phyloP scores from a whole-genome alignment of 2,888 invertebrate species.

The Augochlorella aurata region DNA sequence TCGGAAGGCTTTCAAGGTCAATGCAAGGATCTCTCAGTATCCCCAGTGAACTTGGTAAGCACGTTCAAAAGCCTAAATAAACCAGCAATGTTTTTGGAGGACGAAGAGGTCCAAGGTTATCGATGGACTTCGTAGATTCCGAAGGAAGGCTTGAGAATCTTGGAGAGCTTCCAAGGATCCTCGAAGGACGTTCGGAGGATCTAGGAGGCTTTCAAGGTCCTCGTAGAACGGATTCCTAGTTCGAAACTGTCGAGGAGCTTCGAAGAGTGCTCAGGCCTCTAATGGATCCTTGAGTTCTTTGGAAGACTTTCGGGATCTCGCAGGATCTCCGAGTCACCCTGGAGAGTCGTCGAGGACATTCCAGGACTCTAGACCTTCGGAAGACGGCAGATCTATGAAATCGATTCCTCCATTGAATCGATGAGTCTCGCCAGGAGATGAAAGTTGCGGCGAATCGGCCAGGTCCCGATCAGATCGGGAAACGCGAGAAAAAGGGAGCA shows the following conservation, averaged over 20 bases:
- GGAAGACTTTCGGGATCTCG: too few species aligned
- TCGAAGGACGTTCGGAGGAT: not conserved
- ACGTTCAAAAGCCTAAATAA: not conserved
- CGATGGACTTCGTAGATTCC: not conserved
- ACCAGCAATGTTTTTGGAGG: not conserved
- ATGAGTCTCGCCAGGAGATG: not conserved
- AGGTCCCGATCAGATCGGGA: not conserved
- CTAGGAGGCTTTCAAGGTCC: not conserved
- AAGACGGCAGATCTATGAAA: not conserved
- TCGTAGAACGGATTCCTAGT: not conserved
- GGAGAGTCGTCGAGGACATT: too few species aligned
- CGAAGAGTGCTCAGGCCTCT: too few species aligned
- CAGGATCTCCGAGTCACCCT: too few species aligned
- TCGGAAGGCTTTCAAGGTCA: not conserved
- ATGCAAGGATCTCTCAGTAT: not conserved
- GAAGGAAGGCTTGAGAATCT: not conserved
- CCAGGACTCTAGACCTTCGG: not conserved
- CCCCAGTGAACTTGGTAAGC: not conserved
- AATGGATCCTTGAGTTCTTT: too few species aligned
- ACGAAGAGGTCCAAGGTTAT: not conserved
- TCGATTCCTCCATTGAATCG: not conserved
- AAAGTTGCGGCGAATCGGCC: not conserved
- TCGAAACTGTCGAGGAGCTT: not conserved
- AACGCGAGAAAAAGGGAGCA: slow-evolving; percentile 31
- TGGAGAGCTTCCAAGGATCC: not conserved